Evolutionary conservation across 2,888 invertebrate species (phyloP), one percentile per base, ranked within the genome.

Genomic region (Hirtodrosophila histrioides): DNA sequence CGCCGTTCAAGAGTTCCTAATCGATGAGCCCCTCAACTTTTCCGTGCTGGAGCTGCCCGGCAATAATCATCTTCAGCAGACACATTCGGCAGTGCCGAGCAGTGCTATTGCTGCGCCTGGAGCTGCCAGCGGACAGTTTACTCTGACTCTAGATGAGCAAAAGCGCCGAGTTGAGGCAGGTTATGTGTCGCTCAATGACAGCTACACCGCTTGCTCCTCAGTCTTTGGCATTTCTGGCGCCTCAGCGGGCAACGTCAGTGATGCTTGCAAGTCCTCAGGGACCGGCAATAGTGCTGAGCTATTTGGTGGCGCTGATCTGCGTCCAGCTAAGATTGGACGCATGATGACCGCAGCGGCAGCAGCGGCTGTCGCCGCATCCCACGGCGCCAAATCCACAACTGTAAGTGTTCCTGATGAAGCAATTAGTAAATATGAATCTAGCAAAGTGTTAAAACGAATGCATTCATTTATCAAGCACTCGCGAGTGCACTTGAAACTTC

Each of bases 101-200:
- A 27, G 6, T 27, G 55, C 51, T 6, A 6, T 6, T 27, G 27
- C 27, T 27, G 27, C 6, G 27, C 5, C 27, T 64, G 46, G 60
- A 51, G 44, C 43, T 56, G 49, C 17, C 17, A 17, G 57, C 3
- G 56, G 46, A 1, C 62, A 54, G 1, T 79, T 60, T 12, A 63
- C 43, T 0, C 44, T 62, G 17, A 54, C 50, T 0, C 23, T 56
- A 35, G 80, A 75, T 44, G 80, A 77, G 27, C 70, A 66, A 44
- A 67, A 75, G 63, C 75, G 76, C 35, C 91, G 78, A 91, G 90
- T 85, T 86, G 91, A 78, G 89, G 36, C 78, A 6, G 74, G 86
- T 5, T 82, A 78, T 37, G 73, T 82, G 1, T 87, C 88, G 63
- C 85, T 90, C 9, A 89, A 86, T 62, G 89, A 86, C 61, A 81